A percentile compares a stretch with the other conserved stretches of the same genome.
Conservation (phyloP, 2,888 invertebrate genomes). For the Caenorhabditis sp. region DNA sequence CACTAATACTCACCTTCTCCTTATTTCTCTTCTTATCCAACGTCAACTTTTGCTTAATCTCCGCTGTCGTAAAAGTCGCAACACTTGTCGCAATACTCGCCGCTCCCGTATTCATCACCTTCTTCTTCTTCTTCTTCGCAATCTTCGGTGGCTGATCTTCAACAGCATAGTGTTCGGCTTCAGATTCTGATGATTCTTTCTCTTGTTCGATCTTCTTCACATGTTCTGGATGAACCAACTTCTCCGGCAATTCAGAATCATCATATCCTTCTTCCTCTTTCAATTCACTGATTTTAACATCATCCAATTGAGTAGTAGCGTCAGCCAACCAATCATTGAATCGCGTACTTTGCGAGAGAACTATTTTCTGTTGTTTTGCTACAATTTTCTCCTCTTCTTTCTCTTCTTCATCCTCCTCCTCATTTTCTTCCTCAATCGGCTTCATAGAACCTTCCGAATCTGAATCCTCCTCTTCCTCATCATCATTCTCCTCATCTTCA, state of each 20-base stretch:
- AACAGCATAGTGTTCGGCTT: constrained; percentile 15
- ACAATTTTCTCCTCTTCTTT: constrained; percentile 32
- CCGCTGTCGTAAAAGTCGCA: constrained; percentile 62
- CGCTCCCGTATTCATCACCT: constrained; percentile 12
- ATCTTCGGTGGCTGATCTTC: constrained; percentile 27
- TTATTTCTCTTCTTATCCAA: constrained; percentile 59
- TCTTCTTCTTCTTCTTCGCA: constrained; percentile 18
- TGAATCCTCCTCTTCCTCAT: constrained; percentile 28
- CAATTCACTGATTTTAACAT: constrained; percentile 18
- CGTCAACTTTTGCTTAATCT: constrained; percentile 61
- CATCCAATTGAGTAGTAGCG: constrained; percentile 57
- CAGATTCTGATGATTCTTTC: constrained; percentile 10
- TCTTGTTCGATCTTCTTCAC: constrained; percentile 19
- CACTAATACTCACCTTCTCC: constrained; percentile 50
- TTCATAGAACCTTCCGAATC: constrained; percentile 12
- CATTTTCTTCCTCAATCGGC: constrained; percentile 31
- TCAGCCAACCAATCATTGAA: constrained; percentile 64
- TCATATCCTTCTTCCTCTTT: constrained; percentile 40
- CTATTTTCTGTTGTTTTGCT: constrained; percentile 35
- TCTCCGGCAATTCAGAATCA: constrained; percentile 23
- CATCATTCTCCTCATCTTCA: constrained; percentile 19
- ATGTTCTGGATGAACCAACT: constrained; percentile 25
- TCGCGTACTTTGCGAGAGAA: constrained; percentile 51
- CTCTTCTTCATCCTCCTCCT: constrained; percentile 31
- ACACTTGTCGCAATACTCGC: constrained; percentile 45